Evolutionary conservation across 1,140 invertebrate species (phyloP).

Genomic region (Trichoplusia ni): DNA sequence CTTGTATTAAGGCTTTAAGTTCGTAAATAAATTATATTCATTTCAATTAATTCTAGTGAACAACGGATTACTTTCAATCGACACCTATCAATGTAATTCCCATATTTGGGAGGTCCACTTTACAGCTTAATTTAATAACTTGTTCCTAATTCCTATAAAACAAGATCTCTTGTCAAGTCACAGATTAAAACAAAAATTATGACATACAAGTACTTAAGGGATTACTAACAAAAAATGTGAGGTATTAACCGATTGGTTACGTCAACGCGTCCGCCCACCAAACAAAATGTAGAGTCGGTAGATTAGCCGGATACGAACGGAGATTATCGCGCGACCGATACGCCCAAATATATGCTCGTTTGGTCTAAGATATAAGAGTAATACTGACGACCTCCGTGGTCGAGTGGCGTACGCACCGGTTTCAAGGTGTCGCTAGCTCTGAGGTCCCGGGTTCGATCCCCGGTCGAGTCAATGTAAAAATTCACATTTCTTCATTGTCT

Average conservation of each 20-base stretch:
- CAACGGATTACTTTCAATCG: too few species aligned
- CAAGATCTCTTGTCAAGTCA: constrained; percentile 6
- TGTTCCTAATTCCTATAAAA: constrained; percentile 14
- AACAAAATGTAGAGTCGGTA: constrained; percentile 55
- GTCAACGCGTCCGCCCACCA: constrained; percentile 58
- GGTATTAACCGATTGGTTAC: constrained; percentile 35
- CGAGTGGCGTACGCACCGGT: too few species aligned
- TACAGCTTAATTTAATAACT: constrained; percentile 10
- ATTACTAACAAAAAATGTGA: constrained; percentile 20
- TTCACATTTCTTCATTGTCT: too few species aligned
- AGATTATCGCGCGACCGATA: constrained; percentile 55
- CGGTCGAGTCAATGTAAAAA: too few species aligned
- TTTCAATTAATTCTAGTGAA: too few species aligned
- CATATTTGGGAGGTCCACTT: constrained; percentile 5
- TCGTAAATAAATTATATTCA: too few species aligned
- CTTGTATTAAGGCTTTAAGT: too few species aligned
- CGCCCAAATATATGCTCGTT: constrained; percentile 45
- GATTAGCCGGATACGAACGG: constrained; percentile 59
- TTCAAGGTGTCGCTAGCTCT: too few species aligned
- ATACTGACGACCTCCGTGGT: too few species aligned
- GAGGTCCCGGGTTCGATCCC: too few species aligned
- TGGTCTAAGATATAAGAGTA: background rate
- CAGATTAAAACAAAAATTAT: constrained; percentile 23
- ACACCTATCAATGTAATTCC: too few species aligned
- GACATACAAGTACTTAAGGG: constrained; percentile 19